Evolutionary conservation across 2,888 invertebrate genomes (phyloP), one percentile per base, ranked within the genome.

Genomic region (Coleophora flavipennella): DNA sequence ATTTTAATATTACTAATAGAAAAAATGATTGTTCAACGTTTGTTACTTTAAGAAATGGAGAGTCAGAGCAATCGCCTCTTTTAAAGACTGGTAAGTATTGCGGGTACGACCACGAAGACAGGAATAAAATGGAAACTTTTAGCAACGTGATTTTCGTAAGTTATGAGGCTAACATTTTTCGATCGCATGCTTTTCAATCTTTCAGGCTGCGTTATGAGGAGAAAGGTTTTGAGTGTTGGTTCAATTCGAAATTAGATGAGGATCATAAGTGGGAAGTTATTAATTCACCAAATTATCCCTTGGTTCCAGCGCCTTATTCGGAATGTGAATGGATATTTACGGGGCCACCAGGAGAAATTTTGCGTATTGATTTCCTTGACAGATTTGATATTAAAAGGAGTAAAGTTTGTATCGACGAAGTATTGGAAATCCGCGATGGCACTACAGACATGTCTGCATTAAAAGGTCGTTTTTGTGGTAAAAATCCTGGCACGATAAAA

Each of bases 401-500:
- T 9, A 45, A 49, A 27, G 59, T 72, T 35, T 84, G 83, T 48
- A 52, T 25, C 27, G 62, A 61, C 20, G 93, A 93, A 59, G 92
- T 87, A 49, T 81, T 97, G 0, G 95, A 96, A 71, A 59, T 98
- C 7, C 86, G 90, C 46, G 95, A 98, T 68, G 98, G 98, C 1
- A 90, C 90, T 1, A 92, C 94, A 0, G 81, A 80, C 13, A 59
- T 87, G 40, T 89, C 97, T 0, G 87, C 86, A 0, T 52, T 88
- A 0, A 64, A 95, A 31, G 91, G 90, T 1, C 85, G 75, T 47
- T 91, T 75, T 58, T 95, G 95, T 58, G 57, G 65, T n/a, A 69
- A 72, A 1, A 78, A 65, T 32, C 92, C 93, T 0, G 86, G 87
- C 31, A 90, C 90, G 0, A 72, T 88, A 33, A 85, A 84, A 52